Evolutionary conservation across 53 echinoderm and acorn worm genomes (phyloP), one percentile per base, ranked within the genome.

Genomic region (Antedon mediterranea): DNA sequence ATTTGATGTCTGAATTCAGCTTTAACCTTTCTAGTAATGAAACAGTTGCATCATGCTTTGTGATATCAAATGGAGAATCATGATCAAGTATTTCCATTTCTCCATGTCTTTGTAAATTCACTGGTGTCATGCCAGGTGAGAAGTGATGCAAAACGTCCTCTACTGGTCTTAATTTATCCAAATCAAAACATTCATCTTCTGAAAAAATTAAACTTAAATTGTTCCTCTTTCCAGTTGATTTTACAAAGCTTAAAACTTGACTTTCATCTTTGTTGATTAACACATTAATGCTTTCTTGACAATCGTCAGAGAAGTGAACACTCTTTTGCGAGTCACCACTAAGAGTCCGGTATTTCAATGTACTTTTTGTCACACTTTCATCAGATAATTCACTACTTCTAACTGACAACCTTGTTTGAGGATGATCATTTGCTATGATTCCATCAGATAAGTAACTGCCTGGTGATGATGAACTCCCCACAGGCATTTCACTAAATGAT

Each of bases 281-380:
- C 75, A 31, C 71, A 37, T 75, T 41, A 29, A 78, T 86, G 0
- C 71, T 80, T 34, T 89, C 74, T 71, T 89, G 85, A 18, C 84
- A 44, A 32, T 82, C 89, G 31, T 87, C 87, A 9, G 87, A 91
- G 43, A 94, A 94, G 0, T 89, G 88, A 27, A 94, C 94, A 80
- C 89, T 85, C 74, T 91, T 94, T 77, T 91, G 91, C 28, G 94
- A 94, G 23, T 85, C 87, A 0, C 83, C 79, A 75, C 94, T 94
- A 30, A 23, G 14, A 57, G 11, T 57, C 20, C 57, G 9, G 20
- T 2, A 3, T 23, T 57, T 57, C 23, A 57, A 57, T 57, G 20
- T 23, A 57, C 57, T 57, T 57, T 57, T 57, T 57, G 57, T 1
- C 57, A 11, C 23, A 26, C 57, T 57, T 18, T 57, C 57, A 11